Conservation (phyloP, 2,797 vertebrate species). For the Pipistrellus pygmaeus region DNA sequence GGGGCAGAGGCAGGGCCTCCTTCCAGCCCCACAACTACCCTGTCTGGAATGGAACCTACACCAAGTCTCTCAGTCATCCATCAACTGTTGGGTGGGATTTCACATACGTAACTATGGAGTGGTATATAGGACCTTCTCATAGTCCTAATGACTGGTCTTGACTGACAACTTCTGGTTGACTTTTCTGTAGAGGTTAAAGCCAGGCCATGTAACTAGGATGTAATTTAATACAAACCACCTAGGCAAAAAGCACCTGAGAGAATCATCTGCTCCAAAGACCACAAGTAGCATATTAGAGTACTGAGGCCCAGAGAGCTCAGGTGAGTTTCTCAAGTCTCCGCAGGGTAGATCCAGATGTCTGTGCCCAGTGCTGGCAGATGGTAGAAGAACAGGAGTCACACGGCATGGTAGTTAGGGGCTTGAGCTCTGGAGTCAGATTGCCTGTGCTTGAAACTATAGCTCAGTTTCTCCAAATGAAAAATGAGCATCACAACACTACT, state of each 20-base stretch:
- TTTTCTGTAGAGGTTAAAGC: background rate
- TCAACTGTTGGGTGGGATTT: background rate
- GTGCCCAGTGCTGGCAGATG: background rate
- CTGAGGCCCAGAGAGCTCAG: background rate
- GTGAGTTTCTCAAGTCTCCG: background rate
- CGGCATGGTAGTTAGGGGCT: background rate
- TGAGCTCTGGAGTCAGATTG: background rate
- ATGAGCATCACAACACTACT: background rate
- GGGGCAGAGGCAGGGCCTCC: background rate
- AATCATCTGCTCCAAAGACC: background rate
- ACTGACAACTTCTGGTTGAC: background rate
- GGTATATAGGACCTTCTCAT: background rate
- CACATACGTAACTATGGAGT: background rate
- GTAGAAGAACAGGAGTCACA: background rate
- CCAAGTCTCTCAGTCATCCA: background rate
- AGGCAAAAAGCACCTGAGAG: background rate
- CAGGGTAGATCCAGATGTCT: background rate
- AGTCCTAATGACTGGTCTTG: background rate
- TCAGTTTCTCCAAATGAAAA: constrained; percentile 15
- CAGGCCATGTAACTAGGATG: background rate
- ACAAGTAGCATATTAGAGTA: background rate
- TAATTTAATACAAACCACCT: background rate
- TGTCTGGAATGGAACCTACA: background rate
- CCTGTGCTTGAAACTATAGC: background rate
- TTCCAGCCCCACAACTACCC: background rate